Base-by-base conservation (phyloP, 2,888 invertebrate genomes). In the Furcula furcula region DNA sequence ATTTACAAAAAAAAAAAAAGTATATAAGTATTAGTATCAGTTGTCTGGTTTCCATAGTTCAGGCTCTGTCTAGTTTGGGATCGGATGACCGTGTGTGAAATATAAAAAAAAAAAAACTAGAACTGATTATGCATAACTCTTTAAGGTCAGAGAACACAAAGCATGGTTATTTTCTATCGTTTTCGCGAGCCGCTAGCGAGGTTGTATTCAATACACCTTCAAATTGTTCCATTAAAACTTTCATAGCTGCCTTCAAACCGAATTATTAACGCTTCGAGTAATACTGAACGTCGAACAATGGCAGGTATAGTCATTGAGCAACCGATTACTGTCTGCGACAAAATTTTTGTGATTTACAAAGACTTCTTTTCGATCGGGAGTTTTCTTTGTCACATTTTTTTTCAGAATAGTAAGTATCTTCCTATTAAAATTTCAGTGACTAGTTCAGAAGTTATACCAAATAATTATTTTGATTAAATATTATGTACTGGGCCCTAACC, bases 221-320 rank as follows among this genome's bases (percentile, higher is more conserved):
- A 74, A 79, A 81, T 77, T 73, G 75, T 69, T 76, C 76, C 72
- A 80, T 81, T 83, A 80, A 76, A 81, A 81, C 69, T 82, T 79
- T 51, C 55, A 42, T 58, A 66, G 71, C 75, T 64, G 61, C 65
- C 63, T 73, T 69, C 67, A 63, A 61, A 52, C 65, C 53, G 50
- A 69, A 68, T 70, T 63, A 71, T 72, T 70, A 70, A 67, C 65
- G 64, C 59, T 68, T 55, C 57, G 48, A 48, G 42, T 58, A 57
- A 45, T 62, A 55, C 57, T 52, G 60, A 67, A 58, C 53, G 57
- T 60, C 56, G 56, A 56, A 67, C 65, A 69, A 64, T 64, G 60
- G 65, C 47, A 48, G 40, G 44, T 44, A 55, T 51, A 46, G 33
- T 34, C 43, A 43, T 40, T 40, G 47, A 52, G 57, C 36, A 43